Evolutionary conservation across 2,113 vertebrate genomes (phyloP), one percentile per base, ranked within the genome.

Genomic region (Hiodon tergisus): DNA sequence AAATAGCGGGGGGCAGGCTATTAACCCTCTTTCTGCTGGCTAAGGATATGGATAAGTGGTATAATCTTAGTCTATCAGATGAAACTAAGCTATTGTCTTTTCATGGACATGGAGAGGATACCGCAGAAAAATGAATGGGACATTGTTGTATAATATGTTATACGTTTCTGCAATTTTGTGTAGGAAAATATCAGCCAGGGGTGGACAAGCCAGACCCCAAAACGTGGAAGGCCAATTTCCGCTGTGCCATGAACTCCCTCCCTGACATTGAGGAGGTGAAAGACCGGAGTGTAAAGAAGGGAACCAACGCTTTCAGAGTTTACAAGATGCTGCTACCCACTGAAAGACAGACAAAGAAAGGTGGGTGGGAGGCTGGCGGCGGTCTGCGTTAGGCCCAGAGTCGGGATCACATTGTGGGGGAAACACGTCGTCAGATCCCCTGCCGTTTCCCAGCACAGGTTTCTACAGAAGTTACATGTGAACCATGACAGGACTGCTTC

Each of bases 271-370:
- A 95, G 85, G 94, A 95, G 89, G 94, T 95, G 73, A 95, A 95
- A 85, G 94, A 95, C 81, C 94, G 91, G 82, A 95, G 94, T 50
- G 95, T 94, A 85, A 99, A 99, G 86, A 99, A 98, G 88, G 97
- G 97, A 87, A 98, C 96, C 17, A 98, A 99, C 1, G 97, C 97
- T 65, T 99, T 98, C 88, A 91, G 97, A 75, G 96, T 99, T 3
- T 99, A 99, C 81, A 92, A 93, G 74, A 99, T 99, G 95, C 86
- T 99, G 76, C 94, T 96, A 0, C 88, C 93, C 0, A 88, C 94
- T 0, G 96, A 99, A 82, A 90, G 93, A 60, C 93, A 89, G 80
- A 86, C 91, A 52, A 98, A 95, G 88, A 97, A 95, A 96, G 97
- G 97, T 96, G 85, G 79, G 83, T 69, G 11, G 8, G 52, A 2